These are phyloP conservation scores for Melospiza georgiana DNA, from an alignment of 2,113 vertebrate genomes.

Conservation along the genomic window DNA sequence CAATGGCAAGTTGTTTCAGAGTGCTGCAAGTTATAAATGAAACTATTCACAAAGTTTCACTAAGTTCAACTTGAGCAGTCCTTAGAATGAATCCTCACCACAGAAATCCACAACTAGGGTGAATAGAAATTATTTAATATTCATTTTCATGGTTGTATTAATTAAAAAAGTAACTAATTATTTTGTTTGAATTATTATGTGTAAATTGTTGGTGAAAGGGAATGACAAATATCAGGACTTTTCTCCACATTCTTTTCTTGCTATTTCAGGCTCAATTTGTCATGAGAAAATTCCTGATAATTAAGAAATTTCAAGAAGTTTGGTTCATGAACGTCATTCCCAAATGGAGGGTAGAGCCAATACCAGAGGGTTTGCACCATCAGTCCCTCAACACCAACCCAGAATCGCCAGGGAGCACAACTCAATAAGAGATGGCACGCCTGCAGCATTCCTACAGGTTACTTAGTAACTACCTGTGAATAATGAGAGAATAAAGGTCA, in stretches of 20 bases:
- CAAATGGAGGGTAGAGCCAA: background rate
- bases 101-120: background rate
- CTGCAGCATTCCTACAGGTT: background rate
- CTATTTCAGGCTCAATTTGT: background rate
- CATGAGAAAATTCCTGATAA: background rate
- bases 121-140: background rate
- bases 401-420: background rate
- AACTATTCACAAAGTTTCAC: background rate
- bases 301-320: background rate
- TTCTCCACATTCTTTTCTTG: background rate
- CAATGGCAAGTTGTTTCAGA: background rate
- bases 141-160: background rate
- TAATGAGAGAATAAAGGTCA: slow-evolving; percentile 43
- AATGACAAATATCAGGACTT: background rate
- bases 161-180: background rate
- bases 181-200: background rate
- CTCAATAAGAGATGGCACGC: background rate
- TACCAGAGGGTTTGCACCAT: rapidly evolving
- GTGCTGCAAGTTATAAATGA: background rate
- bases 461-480: slow-evolving; percentile 50
- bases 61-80: background rate
- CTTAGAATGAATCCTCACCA: background rate
- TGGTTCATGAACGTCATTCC: background rate
- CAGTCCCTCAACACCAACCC: background rate
- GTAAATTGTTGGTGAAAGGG: background rate